Percentiles rank a stretch among this genome's conserved stretches.
These are phyloP conservation scores for Microplitis demolitor DNA, from an alignment of 1,140 invertebrate species.

Conservation along the genomic window DNA sequence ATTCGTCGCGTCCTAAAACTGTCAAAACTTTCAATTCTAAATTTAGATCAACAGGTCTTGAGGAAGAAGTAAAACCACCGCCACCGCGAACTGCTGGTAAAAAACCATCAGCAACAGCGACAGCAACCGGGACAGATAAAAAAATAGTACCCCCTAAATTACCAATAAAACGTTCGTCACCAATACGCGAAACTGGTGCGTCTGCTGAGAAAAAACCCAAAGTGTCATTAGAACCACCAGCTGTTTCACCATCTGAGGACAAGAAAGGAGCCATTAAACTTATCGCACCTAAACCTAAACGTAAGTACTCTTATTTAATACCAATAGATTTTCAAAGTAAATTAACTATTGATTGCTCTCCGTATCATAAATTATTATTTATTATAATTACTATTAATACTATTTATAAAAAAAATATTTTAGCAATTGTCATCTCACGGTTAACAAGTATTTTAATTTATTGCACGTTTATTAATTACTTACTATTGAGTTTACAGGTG, in stretches of 20 bases:
- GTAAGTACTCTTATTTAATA: constrained; percentile 69
- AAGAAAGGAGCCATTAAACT: constrained; percentile 81
- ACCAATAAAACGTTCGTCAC: constrained; percentile 69
- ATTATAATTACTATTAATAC: background rate
- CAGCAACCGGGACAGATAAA: constrained; percentile 55
- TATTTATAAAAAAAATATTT: background rate
- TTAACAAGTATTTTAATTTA: background rate
- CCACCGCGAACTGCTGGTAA: constrained; percentile 66
- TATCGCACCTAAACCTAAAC: constrained; percentile 84
- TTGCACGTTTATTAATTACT: constrained; percentile 23
- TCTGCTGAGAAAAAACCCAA: constrained; percentile 79
- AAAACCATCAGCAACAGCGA: constrained; percentile 32
- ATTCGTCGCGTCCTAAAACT: constrained; percentile 74
- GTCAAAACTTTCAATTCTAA: constrained; percentile 88
- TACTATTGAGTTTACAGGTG: constrained; percentile 57
- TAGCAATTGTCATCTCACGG: background rate
- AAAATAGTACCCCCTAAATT: constrained; percentile 65
- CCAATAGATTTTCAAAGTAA: constrained; percentile 6
- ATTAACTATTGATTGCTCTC: constrained; percentile 1
- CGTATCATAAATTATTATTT: background rate
- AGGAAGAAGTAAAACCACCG: constrained; percentile 80
- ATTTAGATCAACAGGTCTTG: constrained; percentile 83
- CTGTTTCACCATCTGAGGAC: constrained; percentile 61
- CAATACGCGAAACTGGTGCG: constrained; percentile 60
- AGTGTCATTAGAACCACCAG: constrained; percentile 56